These are phyloP conservation scores for Nipponacmea schrenckii DNA, from an alignment of 2,888 invertebrate genomes.

Conservation along the genomic window DNA sequence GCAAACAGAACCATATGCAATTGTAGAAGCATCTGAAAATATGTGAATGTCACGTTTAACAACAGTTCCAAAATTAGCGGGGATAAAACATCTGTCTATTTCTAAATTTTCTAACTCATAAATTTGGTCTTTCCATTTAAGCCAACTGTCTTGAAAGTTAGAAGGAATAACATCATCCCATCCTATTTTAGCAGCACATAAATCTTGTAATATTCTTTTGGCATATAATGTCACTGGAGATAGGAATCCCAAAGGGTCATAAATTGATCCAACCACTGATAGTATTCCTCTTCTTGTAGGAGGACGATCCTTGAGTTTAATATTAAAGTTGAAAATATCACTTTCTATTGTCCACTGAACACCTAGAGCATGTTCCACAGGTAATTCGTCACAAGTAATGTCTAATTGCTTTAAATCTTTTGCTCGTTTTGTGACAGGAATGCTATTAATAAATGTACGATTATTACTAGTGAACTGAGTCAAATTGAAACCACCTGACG, in stretches of 20 bases:
- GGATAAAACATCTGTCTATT: conserved; percentile 4
- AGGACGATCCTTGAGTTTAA: neutral
- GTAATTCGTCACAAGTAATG: conserved; percentile 12
- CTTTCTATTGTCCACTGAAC: neutral
- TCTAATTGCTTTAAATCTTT: conserved; percentile 6
- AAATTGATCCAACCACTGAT: conserved; percentile 1
- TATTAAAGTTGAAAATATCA: conserved; percentile 6
- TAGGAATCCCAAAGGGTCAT: conserved; percentile 16
- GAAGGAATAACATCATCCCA: conserved; percentile 13
- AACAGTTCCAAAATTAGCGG: neutral
- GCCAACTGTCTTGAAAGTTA: conserved; percentile 8
- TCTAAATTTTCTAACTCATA: conserved; percentile 5
- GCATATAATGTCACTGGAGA: conserved; percentile 12
- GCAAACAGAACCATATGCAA: conserved; percentile 15
- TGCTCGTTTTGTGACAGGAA: neutral
- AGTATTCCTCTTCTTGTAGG: conserved; percentile 12
- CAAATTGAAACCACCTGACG: neutral
- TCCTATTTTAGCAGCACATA: neutral
- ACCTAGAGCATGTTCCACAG: conserved; percentile 12
- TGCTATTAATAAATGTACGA: neutral
- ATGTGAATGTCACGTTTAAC: conserved; percentile 7
- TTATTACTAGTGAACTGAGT: conserved; percentile 8
- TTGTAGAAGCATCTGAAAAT: conserved; percentile 17
- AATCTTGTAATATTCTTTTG: conserved; percentile 4
- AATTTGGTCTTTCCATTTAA: conserved; percentile 1